Conservation (phyloP, 1,140 invertebrate genomes). For the Lasioglossum albipes region DNA sequence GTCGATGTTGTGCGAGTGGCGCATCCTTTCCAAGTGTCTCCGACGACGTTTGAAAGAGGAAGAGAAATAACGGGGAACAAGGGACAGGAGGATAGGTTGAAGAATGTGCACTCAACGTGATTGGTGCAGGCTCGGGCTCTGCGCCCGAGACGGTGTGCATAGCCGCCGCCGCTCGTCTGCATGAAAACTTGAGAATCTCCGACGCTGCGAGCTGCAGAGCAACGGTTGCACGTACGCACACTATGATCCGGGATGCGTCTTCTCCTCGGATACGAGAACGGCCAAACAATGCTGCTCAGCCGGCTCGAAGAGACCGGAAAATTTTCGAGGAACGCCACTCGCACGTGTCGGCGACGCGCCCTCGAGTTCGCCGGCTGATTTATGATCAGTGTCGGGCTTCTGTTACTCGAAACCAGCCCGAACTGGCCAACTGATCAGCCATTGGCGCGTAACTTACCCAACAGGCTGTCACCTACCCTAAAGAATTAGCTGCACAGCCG, state of each 20-base stretch:
- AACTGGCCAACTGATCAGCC: neutral
- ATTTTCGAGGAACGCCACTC: conserved; percentile 8
- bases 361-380: neutral
- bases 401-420: neutral
- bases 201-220: conserved; percentile 24
- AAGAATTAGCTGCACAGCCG: neutral
- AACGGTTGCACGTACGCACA: conserved; percentile 14
- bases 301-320: conserved; percentile 2
- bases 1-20: conserved; percentile 21
- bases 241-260: conserved; percentile 5
- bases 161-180: conserved; percentile 43
- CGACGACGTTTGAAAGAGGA: conserved; percentile 39
- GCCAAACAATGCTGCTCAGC: conserved; percentile 55
- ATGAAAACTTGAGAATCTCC: conserved; percentile 65
- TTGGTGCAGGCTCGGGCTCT: conserved; percentile 64
- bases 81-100: conserved; percentile 63
- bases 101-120: conserved; percentile 78
- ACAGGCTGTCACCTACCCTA: neutral
- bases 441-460: neutral
- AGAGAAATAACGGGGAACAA: conserved; percentile 49
- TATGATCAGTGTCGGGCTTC: neutral
- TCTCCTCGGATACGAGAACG: conserved; percentile 30
- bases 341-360: neutral
- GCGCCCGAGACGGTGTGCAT: conserved; percentile 10
- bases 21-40: conserved; percentile 56